These are phyloP conservation scores for Clavelina lepadiformis DNA, from an alignment of 23 tunicate species.

Conservation along the genomic window DNA sequence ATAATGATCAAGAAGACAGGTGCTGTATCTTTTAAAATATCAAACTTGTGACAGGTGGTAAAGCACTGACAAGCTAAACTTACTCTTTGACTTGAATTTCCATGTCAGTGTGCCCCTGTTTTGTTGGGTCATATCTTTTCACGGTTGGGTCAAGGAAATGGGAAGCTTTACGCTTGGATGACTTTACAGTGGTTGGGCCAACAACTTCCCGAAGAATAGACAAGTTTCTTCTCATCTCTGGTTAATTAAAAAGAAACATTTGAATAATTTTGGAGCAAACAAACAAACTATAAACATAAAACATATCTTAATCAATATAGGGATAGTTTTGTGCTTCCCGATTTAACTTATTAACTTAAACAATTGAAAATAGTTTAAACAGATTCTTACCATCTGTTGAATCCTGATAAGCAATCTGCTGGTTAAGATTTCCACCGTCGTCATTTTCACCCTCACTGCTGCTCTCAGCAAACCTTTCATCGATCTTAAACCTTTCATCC, in stretches of 20 bases:
- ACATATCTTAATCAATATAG: too few relatives aligned
- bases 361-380: too few relatives aligned
- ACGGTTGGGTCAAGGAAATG: conserved; percentile 26
- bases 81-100: conserved; percentile 12
- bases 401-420: neutral
- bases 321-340: too few relatives aligned
- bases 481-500: conserved; percentile 37
- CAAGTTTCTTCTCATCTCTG: conserved; percentile 30
- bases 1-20: too few relatives aligned
- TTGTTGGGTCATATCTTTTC: conserved; percentile 42
- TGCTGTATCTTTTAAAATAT: too few relatives aligned
- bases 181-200: conserved; percentile 13
- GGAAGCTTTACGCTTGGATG: neutral
- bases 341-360: too few relatives aligned
- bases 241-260: too few relatives aligned
- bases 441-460: neutral
- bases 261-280: too few relatives aligned
- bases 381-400: neutral
- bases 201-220: conserved; percentile 46
- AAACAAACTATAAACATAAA: too few relatives aligned
- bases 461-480: conserved; percentile 39
- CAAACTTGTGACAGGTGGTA: too few relatives aligned
- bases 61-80: too few relatives aligned
- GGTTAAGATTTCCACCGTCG: neutral
- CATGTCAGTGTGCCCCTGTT: conserved; percentile 1